A percentile compares a stretch with the other conserved stretches of the same genome.
Conservation (phyloP, 2,113 vertebrate genomes). For the Miniopterus natalensis region DNA sequence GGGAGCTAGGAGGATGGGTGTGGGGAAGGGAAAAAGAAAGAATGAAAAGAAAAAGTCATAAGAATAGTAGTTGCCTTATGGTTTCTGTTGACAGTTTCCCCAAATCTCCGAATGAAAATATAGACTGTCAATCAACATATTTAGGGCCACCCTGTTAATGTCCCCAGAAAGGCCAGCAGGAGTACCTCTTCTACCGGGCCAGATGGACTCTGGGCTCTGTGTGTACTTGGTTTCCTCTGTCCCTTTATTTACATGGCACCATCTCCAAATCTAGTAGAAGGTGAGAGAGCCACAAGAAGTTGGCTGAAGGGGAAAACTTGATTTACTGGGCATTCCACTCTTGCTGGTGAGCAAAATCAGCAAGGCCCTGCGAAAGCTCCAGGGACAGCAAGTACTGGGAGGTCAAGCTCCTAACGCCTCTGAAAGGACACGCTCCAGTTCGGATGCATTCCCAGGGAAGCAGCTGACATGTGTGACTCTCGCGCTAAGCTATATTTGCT, state of each 20-base stretch:
- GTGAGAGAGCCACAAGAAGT: background rate
- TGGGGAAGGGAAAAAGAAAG: background rate
- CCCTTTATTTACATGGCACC: background rate
- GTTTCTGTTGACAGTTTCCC: background rate
- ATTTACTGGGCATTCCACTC: background rate
- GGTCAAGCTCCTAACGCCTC: background rate
- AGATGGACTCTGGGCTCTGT: background rate
- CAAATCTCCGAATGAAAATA: background rate
- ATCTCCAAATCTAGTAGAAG: background rate
- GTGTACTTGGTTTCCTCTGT: accelerated
- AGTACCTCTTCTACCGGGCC: accelerated
- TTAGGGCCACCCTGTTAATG: background rate
- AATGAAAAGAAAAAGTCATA: background rate
- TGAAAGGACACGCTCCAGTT: background rate
- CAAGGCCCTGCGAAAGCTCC: background rate
- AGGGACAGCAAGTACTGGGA: background rate
- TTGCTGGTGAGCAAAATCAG: background rate
- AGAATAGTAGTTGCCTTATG: background rate
- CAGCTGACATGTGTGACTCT: background rate
- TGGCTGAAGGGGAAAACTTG: background rate
- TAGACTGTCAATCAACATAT: background rate
- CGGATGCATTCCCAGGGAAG: conserved; percentile 7
- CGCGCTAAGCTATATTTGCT: background rate
- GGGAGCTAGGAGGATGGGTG: background rate
- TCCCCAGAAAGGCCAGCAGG: background rate